Conservation (phyloP, 2,113 vertebrate species). For the Bucco capensis region DNA sequence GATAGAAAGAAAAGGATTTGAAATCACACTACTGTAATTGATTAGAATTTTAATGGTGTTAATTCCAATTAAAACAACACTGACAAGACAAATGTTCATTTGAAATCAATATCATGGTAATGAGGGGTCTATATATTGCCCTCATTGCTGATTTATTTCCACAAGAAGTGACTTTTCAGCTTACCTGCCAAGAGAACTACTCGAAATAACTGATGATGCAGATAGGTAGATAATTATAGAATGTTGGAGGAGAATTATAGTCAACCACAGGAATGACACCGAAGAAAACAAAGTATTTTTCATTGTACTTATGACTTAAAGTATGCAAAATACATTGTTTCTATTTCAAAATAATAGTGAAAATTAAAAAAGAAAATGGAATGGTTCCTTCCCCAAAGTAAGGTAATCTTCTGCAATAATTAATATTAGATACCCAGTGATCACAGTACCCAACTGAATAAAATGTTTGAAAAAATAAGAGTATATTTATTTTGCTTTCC, state of each 20-base stretch:
- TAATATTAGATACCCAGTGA: not conserved
- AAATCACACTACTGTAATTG: conserved; percentile 3
- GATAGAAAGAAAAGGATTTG: not conserved
- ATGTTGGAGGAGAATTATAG: not conserved
- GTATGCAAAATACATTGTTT: not conserved
- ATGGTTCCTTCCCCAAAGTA: not conserved
- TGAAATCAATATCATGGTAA: conserved; percentile 47
- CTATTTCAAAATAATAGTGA: not conserved
- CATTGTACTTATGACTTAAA: not conserved
- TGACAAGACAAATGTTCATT: conserved; percentile 14
- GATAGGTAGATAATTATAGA: not conserved
- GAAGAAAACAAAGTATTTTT: not conserved
- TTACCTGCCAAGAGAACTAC: not conserved
- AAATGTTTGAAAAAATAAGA: not conserved
- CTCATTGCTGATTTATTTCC: conserved; percentile 29
- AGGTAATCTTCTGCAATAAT: not conserved
- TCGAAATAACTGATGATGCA: conserved; percentile 13
- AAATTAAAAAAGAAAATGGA: not conserved
- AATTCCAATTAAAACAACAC: conserved; percentile 46
- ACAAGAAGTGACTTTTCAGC: not conserved
- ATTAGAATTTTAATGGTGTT: conserved; percentile 9
- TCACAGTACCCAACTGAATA: not conserved
- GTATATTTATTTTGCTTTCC: not conserved
- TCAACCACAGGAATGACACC: not conserved
- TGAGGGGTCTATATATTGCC: not conserved